phyloP scores from a whole-genome alignment of 2,797 vertebrate genomes.

The Acanthopagrus latus region DNA sequence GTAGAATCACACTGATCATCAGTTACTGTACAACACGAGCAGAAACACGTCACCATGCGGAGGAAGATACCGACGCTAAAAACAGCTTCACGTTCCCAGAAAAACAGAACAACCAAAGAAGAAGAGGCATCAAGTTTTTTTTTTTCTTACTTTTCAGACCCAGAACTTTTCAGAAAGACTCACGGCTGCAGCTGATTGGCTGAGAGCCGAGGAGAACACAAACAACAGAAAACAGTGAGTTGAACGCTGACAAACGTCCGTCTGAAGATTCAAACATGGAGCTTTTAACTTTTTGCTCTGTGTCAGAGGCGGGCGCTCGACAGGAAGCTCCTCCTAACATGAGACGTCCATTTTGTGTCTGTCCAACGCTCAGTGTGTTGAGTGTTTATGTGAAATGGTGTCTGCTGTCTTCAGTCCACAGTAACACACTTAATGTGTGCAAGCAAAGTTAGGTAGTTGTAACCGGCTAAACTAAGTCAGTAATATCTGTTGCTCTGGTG shows the following conservation, averaged over 20 bases:
- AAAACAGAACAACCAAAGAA: constrained; percentile 18
- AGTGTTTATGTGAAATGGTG: neutral
- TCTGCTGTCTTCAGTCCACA: neutral
- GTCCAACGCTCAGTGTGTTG: neutral
- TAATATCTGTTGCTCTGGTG: neutral
- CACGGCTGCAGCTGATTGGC: constrained; percentile 48
- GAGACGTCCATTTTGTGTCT: neutral
- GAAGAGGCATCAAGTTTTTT: constrained; percentile 17
- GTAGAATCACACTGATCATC: constrained; percentile 65
- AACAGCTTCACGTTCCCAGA: constrained; percentile 49
- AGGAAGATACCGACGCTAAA: constrained; percentile 57
- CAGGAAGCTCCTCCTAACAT: neutral
- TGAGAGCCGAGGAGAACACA: constrained; percentile 18
- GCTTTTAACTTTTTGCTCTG: neutral
- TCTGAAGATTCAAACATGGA: constrained; percentile 17
- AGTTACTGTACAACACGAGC: constrained; percentile 69
- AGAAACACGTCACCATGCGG: constrained; percentile 74
- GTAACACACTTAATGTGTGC: neutral
- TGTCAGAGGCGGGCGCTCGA: no score
- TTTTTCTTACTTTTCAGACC: constrained; percentile 19
- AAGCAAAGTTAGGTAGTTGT: neutral
- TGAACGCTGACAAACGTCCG: constrained; percentile 6
- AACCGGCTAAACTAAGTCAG: neutral
- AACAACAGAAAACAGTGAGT: constrained; percentile 4
- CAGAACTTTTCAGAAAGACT: constrained; percentile 27